Evolutionary conservation across 2,797 vertebrate genomes (phyloP).

Genomic region (Eurystomus glaucurus): DNA sequence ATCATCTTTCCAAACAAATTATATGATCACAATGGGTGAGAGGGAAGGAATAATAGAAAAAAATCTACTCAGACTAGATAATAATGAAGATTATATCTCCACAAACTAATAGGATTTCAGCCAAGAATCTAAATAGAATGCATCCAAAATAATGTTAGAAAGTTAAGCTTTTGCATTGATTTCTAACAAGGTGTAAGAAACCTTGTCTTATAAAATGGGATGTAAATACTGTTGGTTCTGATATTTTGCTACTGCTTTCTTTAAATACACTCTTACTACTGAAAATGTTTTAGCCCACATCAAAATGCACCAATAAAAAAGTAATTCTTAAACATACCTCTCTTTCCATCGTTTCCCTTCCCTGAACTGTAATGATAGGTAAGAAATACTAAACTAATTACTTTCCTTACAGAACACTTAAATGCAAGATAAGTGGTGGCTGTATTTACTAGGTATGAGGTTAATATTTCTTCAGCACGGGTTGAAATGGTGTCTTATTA

Average conservation of each 20-base stretch:
- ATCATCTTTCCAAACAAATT: constrained; percentile 16
- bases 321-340: background rate
- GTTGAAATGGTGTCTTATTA: background rate
- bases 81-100: background rate
- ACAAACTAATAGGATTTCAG: background rate
- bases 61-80: background rate
- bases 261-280: background rate
- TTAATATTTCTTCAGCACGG: background rate
- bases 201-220: background rate
- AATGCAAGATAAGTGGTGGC: background rate
- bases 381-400: background rate
- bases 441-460: background rate
- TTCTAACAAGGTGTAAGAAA: background rate
- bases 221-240: background rate
- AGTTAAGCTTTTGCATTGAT: background rate
- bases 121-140: constrained; percentile 4
- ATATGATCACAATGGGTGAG: background rate
- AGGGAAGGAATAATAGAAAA: constrained; percentile 6
- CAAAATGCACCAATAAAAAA: background rate
- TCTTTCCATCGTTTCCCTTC: background rate
- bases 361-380: background rate
- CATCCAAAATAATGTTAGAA: background rate
- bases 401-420: background rate
- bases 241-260: background rate
- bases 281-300: background rate